Evolutionary conservation across 2,888 invertebrate species (phyloP).

Genomic region (Tuberolachnus salignus): DNA sequence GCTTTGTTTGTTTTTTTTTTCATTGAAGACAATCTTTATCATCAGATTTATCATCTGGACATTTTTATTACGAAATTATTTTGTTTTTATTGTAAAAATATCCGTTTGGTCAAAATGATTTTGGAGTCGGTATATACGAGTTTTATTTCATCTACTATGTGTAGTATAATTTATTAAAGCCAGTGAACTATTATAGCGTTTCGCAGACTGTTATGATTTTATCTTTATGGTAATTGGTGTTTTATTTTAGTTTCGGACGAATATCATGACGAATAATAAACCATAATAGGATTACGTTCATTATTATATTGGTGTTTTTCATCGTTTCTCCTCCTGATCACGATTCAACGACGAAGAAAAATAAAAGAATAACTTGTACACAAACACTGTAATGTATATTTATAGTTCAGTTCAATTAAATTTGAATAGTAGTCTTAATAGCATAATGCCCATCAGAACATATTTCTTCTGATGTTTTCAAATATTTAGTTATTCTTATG

Average conservation of each 20-base stretch:
- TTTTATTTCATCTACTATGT: neutral
- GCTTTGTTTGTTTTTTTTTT: neutral
- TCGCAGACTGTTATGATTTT: constrained; percentile 29
- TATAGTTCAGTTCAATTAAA: constrained; percentile 26
- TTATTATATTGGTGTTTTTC: constrained; percentile 24
- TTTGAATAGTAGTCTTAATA: constrained; percentile 24
- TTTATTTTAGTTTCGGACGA: constrained; percentile 18
- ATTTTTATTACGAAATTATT: neutral
- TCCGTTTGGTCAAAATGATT: neutral
- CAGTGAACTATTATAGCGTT: constrained; percentile 9
- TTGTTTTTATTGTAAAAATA: constrained; percentile 3
- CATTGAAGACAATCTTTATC: neutral
- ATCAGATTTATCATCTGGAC: neutral
- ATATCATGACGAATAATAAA: constrained; percentile 27
- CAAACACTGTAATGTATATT: constrained; percentile 27
- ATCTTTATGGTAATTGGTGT: constrained; percentile 39
- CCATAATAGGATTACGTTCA: neutral
- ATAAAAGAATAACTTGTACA: constrained; percentile 21
- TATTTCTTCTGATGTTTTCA: neutral
- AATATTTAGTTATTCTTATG: too few species aligned
- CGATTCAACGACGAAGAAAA: constrained; percentile 17
- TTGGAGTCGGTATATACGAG: neutral
- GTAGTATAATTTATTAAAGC: constrained; percentile 17
- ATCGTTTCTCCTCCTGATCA: constrained; percentile 28
- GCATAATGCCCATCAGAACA: neutral